Base-by-base conservation (phyloP, 2,113 vertebrate genomes). In the Carassius gibelio region DNA sequence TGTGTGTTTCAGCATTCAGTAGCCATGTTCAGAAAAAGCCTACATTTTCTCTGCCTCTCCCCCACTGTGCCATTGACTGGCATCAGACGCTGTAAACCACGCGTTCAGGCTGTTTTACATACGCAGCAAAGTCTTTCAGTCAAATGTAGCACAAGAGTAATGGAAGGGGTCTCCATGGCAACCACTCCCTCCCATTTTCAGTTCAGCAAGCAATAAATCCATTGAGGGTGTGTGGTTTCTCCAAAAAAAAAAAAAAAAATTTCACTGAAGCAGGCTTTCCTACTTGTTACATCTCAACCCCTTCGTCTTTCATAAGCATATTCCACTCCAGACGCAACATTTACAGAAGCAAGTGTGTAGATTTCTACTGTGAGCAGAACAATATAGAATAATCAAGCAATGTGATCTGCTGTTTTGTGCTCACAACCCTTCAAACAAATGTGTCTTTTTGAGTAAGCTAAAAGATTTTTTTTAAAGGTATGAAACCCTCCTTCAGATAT, bases 131-230 rank as follows among this genome's bases (percentile, higher is more conserved):
- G 84, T 89, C 75, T 80, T 84, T 45, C 69, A 30, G 75, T 66
- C 71, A 74, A 55, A 78, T 89, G 91, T 82, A 78, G 89, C 81
- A 71, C 92, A 68, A 76, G 86, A 52, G 62, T 87, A 90, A 92
- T 92, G 84, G 87, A 89, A 92, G 85, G 59, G 82, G 91, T 96
- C 92, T 94, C 95, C 95, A 96, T 96, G 95, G 95, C 93, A 96
- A 96, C 96, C 82, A 92, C 93, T 78, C 87, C 77, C 85, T 82
- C 77, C 74, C 36, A 15, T 76, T 75, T 80, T 79, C 85, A 85
- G 77, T 86, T 86, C 85, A 77, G 71, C 77, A 42, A 84, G 71
- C 85, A 81, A 81, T 88, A 81, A 91, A 91, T 90, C 0, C 88
- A 91, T 90, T 86, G 89, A 90, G 92, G 69, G 89, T 91, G 90